Evolutionary conservation across 2,797 vertebrate genomes (phyloP).

Genomic region (Gallinago solitaria): DNA sequence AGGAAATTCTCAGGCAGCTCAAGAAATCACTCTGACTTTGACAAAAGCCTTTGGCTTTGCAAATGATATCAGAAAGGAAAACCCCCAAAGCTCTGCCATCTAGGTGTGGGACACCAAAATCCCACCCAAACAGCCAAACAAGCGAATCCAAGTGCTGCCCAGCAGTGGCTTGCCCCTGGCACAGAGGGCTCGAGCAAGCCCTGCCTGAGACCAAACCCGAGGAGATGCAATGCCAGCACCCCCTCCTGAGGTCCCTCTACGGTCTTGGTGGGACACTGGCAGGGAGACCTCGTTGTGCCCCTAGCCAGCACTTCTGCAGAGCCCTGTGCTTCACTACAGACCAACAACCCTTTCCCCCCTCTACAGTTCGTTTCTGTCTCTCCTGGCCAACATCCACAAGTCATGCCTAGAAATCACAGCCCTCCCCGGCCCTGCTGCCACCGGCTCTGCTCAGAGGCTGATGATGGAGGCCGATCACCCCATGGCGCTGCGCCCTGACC

Average conservation of each 20-base stretch:
- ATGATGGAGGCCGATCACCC: not conserved
- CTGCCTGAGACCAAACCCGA: not conserved
- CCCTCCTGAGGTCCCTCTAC: not conserved
- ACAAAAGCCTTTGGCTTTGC: not conserved
- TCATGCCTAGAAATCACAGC: not conserved
- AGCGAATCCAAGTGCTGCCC: not conserved
- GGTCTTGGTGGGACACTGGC: too few relatives aligned
- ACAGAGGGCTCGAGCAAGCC: not conserved
- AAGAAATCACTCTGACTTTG: not conserved
- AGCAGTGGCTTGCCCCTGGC: fast-evolving
- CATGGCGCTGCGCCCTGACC: not conserved
- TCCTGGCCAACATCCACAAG: not conserved
- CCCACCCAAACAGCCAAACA: not conserved
- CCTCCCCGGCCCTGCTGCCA: not conserved
- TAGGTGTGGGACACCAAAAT: not conserved
- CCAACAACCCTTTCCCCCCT: not conserved
- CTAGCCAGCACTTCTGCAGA: not conserved
- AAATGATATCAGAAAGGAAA: not conserved
- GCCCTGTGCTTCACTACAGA: not conserved
- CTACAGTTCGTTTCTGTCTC: not conserved
- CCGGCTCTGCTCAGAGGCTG: not conserved
- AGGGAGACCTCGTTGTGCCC: not conserved
- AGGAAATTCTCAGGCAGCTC: not conserved
- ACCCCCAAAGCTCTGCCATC: not conserved
- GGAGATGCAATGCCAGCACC: not conserved